Base-by-base conservation (phyloP, 2,113 vertebrate species). In the Hipposideros armiger region DNA sequence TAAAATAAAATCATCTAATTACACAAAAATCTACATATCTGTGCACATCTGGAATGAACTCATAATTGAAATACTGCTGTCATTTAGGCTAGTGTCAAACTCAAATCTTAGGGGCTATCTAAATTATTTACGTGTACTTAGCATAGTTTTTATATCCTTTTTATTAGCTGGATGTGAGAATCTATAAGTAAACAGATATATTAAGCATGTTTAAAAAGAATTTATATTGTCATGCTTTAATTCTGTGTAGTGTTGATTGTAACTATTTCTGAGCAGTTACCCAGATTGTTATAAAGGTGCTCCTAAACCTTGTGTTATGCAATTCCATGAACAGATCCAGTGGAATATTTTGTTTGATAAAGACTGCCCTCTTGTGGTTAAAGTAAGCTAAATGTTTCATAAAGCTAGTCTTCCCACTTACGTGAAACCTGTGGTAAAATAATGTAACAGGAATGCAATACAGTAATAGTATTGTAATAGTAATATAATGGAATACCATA, bases 351-450 rank as follows among this genome's bases (percentile, higher is more conserved):
- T 95, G 45, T 96, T 83, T 87, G 91, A 74, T 87, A 94, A 96
- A 96, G 56, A 96, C 45, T 97, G 95, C 95, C 97, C 95, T 96
- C 95, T 13, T 97, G 88, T 96, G 97, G 96, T 95, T 97, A 91
- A 89, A 67, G 16, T 84, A 83, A 92, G 56, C 66, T 62, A 69
- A 90, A 83, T 74, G 56, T 70, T 97, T 93, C 85, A 28, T 42
- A 88, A 85, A 96, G 58, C 20, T 42, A 50, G 17, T 74, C 20
- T 92, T 77, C 50, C n/a, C n/a, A 66, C 17, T 94, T 84, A 56
- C 7, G 32, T 90, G 52, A 91, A 90, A 76, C 13, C 36, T 42
- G 3, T 76, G 45, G 32, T 86, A 69, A 81, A 50, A 93, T 10
- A 72, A 40, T 50, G 26, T 76, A 86, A 24, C 47, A 73, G 82